A percentile compares a stretch with the other conserved stretches of the same genome.
Evolutionary conservation across 1,140 invertebrate species (phyloP).

Genomic region (Nasonia longicornis): DNA sequence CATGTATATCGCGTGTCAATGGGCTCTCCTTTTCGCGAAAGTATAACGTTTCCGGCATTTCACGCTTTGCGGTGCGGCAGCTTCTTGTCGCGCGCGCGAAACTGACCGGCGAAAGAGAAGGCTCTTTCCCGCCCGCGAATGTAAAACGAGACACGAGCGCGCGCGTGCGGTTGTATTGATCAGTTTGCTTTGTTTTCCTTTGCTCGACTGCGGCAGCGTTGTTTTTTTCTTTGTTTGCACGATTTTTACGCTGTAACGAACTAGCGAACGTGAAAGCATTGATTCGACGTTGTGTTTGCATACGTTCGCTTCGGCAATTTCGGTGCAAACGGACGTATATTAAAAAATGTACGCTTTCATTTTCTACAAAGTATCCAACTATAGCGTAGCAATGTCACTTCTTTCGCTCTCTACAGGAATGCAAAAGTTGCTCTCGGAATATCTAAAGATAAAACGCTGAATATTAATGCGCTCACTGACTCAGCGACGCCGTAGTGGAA

Average conservation of each 20-base stretch:
- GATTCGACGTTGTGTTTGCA: not conserved
- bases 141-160: constrained; percentile 10
- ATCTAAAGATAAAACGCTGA: too few species aligned
- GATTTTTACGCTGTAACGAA: not conserved
- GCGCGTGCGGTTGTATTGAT: constrained; percentile 10
- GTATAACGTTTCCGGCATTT: constrained; percentile 36
- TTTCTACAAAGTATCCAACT: too few species aligned
- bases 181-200: not conserved
- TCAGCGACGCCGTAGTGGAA: too few species aligned
- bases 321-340: too few species aligned
- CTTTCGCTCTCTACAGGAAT: too few species aligned
- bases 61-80: not conserved
- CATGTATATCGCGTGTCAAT: constrained; percentile 8
- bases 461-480: too few species aligned
- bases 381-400: too few species aligned
- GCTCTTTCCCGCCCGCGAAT: not conserved
- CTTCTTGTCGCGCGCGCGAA: not conserved
- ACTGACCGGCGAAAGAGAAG: not conserved
- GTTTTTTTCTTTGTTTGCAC: not conserved
- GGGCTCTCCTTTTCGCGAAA: constrained; percentile 27
- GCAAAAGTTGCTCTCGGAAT: too few species aligned
- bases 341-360: too few species aligned
- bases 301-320: too few species aligned
- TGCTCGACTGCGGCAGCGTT: not conserved
- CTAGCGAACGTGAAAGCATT: not conserved